Evolutionary conservation across 1,140 invertebrate species (phyloP).

Genomic region (Drosophila biarmipes): DNA sequence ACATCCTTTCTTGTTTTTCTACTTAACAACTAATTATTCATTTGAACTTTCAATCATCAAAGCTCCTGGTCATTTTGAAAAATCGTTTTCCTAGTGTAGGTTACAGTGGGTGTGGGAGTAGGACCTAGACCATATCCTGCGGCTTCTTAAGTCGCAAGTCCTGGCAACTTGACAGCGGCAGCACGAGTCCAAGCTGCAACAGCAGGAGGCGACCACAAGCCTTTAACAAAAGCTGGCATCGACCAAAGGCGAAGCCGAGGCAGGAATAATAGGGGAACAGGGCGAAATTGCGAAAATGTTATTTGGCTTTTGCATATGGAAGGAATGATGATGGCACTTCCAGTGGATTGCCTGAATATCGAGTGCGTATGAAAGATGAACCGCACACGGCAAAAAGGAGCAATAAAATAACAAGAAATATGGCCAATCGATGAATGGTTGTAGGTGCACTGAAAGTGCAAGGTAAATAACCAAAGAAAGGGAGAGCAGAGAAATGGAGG

Average conservation of each 20-base stretch:
- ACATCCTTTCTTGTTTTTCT: too few relatives aligned
- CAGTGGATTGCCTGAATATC: constrained; percentile 42
- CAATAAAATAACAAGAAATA: constrained; percentile 53
- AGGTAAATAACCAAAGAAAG: constrained; percentile 25
- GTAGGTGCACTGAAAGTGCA: constrained; percentile 34
- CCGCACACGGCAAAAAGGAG: constrained; percentile 15
- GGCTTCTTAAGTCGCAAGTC: constrained; percentile 40
- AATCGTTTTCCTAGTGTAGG: constrained; percentile 1
- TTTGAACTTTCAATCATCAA: too few relatives aligned
- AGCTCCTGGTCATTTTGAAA: too few relatives aligned
- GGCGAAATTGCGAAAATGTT: constrained; percentile 36
- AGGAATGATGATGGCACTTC: constrained; percentile 52
- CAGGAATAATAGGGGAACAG: constrained; percentile 7
- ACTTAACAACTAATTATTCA: too few relatives aligned
- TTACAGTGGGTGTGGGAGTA: not conserved
- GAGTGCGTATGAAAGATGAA: constrained; percentile 47
- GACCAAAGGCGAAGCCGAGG: constrained; percentile 5
- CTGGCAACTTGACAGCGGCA: constrained; percentile 67
- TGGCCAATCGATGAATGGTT: constrained; percentile 40
- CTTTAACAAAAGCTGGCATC: constrained; percentile 44
- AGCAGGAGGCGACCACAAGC: constrained; percentile 35
- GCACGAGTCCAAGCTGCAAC: constrained; percentile 30
- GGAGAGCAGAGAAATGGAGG: not conserved
- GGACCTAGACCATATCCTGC: constrained; percentile 18
- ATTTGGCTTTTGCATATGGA: constrained; percentile 68